phyloP scores from a whole-genome alignment of 2,797 vertebrate species.

The Pseudocheirus occidentalis region DNA sequence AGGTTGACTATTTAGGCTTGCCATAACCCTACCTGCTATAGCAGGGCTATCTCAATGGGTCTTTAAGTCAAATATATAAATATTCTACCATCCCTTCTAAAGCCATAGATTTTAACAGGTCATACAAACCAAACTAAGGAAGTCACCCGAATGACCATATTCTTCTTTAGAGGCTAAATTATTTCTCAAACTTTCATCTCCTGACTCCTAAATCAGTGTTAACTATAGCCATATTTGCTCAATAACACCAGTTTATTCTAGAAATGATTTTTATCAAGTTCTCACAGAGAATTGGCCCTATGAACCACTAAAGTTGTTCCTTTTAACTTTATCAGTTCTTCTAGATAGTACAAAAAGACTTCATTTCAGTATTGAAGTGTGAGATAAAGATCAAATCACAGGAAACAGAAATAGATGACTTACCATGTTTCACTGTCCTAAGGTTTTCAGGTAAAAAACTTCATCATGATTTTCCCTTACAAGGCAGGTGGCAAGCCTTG shows the following conservation, averaged over 20 bases:
- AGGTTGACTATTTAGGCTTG: too few species aligned
- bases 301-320: conserved; percentile 54
- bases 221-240: conserved; percentile 42
- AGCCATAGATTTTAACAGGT: neutral
- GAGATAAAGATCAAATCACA: conserved; percentile 76
- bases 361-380: conserved; percentile 51
- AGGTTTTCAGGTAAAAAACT: conserved; percentile 66
- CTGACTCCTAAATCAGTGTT: conserved; percentile 45
- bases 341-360: conserved; percentile 59
- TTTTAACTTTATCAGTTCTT: conserved; percentile 57
- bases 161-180: conserved; percentile 45
- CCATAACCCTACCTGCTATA: neutral
- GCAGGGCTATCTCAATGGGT: neutral
- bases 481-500: conserved; percentile 49
- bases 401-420: conserved; percentile 66
- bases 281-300: conserved; percentile 13
- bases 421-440: conserved; percentile 55
- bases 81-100: neutral
- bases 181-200: conserved; percentile 46
- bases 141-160: neutral
- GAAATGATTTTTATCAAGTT: conserved; percentile 49
- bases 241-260: conserved; percentile 31
- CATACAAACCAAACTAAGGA: neutral
- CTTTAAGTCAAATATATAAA: neutral
- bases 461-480: conserved; percentile 25